phyloP scores from a whole-genome alignment of 2,113 vertebrate species.

The Halcyon senegalensis region DNA sequence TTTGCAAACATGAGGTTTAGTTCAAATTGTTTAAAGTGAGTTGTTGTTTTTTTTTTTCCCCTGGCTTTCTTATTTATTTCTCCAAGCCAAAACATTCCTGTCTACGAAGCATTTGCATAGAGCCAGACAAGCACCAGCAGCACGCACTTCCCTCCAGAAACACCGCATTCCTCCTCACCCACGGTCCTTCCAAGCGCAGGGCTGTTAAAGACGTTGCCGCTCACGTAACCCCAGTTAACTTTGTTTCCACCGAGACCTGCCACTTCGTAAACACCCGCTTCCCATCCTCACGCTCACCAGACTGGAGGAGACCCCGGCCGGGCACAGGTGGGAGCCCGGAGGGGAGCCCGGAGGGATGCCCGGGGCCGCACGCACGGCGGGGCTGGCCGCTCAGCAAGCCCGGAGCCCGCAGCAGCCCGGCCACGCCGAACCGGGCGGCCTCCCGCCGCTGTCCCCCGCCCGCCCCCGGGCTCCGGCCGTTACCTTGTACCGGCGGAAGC shows the following conservation, averaged over 20 bases:
- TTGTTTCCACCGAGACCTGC: neutral
- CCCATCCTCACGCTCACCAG: rapidly evolving
- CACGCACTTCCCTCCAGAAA: rapidly evolving
- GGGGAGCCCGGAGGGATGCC: neutral
- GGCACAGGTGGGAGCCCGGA: neutral
- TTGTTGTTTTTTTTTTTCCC: neutral
- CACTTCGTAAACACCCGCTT: rapidly evolving
- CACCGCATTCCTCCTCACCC: neutral
- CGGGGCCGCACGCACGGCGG: neutral
- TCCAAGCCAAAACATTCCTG: neutral
- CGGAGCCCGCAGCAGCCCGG: neutral
- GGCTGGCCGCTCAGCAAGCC: neutral
- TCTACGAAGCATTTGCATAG: rapidly evolving
- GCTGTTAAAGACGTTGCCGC: neutral
- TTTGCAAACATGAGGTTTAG: neutral
- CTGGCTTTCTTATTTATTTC: neutral
- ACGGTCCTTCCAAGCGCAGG: neutral
- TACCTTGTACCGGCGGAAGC: slow-evolving; percentile 75
- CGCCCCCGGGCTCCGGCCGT: neutral
- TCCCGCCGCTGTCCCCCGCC: too few species aligned
- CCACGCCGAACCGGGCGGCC: neutral
- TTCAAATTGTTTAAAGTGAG: neutral
- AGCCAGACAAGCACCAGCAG: neutral
- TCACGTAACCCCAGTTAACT: neutral
- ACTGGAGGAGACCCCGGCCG: neutral